Conservation (phyloP, 2,113 vertebrate genomes). For the Sphyrna mokarran region DNA sequence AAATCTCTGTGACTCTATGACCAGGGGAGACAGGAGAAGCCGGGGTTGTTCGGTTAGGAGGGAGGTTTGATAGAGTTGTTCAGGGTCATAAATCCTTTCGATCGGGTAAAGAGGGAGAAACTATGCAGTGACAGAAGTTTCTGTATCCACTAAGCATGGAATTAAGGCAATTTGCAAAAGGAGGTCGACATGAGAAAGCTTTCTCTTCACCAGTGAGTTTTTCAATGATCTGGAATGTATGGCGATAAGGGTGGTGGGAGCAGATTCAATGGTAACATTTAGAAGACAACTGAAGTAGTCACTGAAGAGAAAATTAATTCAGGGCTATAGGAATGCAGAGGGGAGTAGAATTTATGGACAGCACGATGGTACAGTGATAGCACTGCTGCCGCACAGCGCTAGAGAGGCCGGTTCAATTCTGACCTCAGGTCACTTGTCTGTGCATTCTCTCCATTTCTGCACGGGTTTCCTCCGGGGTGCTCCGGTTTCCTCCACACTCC, state of each 20-base stretch:
- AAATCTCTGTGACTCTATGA: no score
- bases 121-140: neutral
- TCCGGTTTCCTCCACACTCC: no score
- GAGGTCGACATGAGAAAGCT: neutral
- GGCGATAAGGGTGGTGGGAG: neutral
- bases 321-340: neutral
- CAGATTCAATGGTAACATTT: neutral
- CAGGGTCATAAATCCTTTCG: neutral
- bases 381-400: no score
- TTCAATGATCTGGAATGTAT: no score
- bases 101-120: neutral
- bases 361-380: no score
- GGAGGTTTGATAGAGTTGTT: neutral
- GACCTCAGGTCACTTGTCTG: no score
- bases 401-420: no score
- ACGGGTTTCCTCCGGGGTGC: no score
- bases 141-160: neutral
- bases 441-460: no score
- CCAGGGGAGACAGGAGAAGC: neutral
- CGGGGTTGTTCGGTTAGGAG: neutral
- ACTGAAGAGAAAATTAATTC: neutral
- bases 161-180: neutral
- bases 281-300: neutral
- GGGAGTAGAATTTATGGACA: neutral
- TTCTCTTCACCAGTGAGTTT: no score